phyloP scores from a whole-genome alignment of 2,797 vertebrate species.

The Anguilla obscura region DNA sequence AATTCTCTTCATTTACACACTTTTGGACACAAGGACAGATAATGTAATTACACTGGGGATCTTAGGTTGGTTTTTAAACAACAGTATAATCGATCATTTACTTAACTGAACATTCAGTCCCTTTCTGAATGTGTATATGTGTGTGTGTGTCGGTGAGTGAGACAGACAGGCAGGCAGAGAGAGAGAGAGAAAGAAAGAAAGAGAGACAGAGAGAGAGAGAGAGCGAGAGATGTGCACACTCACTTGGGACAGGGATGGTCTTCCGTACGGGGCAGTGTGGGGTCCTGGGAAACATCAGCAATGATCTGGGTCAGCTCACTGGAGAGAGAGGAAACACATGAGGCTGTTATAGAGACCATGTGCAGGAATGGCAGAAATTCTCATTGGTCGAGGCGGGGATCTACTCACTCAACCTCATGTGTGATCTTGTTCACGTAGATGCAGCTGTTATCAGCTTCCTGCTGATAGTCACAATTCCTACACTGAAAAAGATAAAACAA shows the following conservation, averaged over 20 bases:
- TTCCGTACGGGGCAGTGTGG: conserved; percentile 88
- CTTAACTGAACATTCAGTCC: neutral
- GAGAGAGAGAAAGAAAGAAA: neutral
- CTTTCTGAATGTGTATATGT: neutral
- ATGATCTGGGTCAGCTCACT: conserved; percentile 95
- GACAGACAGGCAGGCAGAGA: neutral
- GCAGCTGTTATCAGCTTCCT: conserved; percentile 95
- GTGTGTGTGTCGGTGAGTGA: neutral
- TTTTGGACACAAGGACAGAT: neutral
- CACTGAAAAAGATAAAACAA: conserved; percentile 69
- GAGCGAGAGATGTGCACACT: conserved; percentile 42
- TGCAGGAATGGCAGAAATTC: neutral
- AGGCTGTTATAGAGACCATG: neutral
- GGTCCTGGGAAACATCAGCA: conserved; percentile 91
- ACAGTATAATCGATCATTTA: neutral
- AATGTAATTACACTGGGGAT: neutral
- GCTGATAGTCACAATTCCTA: conserved; percentile 94
- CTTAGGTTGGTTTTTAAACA: neutral
- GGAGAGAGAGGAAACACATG: conserved; percentile 5
- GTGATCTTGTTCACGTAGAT: conserved; percentile 98
- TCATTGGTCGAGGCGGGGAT: neutral
- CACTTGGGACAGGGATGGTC: conserved; percentile 94
- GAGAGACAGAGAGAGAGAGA: neutral
- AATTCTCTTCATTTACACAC: neutral
- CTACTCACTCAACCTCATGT: conserved; percentile 94